Percentiles rank a stretch among this genome's conserved stretches.
Evolutionary conservation across 2,888 invertebrate species (phyloP).

Genomic region (Tholera decimalis): DNA sequence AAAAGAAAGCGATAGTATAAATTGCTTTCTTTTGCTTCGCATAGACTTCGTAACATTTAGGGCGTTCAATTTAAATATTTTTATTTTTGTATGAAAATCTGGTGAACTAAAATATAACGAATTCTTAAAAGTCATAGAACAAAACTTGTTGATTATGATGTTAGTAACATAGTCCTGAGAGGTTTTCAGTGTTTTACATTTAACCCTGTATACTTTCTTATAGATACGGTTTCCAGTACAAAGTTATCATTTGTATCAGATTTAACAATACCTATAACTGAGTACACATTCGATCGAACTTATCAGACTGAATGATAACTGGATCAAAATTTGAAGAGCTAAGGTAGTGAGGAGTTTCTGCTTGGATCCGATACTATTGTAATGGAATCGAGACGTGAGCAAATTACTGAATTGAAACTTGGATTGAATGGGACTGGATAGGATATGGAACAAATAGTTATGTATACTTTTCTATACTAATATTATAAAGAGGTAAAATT

Average conservation of each 20-base stretch:
- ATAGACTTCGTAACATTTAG: no score
- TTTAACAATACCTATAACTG: conserved; percentile 4
- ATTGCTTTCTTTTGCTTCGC: no score
- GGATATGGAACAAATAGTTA: background rate
- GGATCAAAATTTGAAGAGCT: conserved; percentile 71
- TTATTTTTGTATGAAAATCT: no score
- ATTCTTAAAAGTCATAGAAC: no score
- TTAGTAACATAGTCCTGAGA: no score
- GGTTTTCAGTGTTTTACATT: no score
- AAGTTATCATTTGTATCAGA: background rate
- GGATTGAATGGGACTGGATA: conserved; percentile 44
- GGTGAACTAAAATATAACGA: no score
- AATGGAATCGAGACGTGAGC: conserved; percentile 74
- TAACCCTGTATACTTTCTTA: no score
- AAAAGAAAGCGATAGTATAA: no score
- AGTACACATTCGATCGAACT: conserved; percentile 40
- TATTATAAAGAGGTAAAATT: no score
- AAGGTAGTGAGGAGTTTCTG: conserved; percentile 65
- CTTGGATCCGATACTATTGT: conserved; percentile 71
- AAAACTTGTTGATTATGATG: no score
- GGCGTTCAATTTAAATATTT: no score
- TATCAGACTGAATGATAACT: conserved; percentile 65
- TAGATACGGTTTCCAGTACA: background rate
- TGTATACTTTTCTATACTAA: background rate
- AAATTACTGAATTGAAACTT: conserved; percentile 56